Conservation (phyloP, 2,888 invertebrate species). For the Polydesmus complanatus region DNA sequence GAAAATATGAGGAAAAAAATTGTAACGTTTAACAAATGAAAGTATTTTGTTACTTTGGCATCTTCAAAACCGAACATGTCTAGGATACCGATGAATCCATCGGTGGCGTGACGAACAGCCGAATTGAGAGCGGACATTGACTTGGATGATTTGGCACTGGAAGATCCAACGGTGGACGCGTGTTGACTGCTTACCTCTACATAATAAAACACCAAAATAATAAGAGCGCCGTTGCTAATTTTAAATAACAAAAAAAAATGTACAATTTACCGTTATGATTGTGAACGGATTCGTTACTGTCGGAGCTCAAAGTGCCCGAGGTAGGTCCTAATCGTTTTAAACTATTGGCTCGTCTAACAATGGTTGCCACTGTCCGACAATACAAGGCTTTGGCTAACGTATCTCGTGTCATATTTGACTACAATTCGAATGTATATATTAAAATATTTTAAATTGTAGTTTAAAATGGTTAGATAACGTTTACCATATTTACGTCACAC, state of each 20-base stretch:
- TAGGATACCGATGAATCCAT: constrained; percentile 86
- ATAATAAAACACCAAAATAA: too few relatives aligned
- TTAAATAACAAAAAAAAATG: constrained; percentile 50
- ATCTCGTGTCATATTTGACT: constrained; percentile 75
- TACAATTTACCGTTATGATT: constrained; percentile 51
- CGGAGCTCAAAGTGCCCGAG: constrained; percentile 59
- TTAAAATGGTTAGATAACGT: neutral
- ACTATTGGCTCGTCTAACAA: constrained; percentile 82
- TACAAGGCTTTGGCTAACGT: constrained; percentile 82
- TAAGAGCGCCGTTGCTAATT: too few relatives aligned
- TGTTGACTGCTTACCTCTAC: constrained; percentile 62
- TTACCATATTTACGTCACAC: constrained; percentile 62
- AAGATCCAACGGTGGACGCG: constrained; percentile 61
- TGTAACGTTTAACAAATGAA: neutral
- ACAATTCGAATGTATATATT: constrained; percentile 19
- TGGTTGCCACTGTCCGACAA: constrained; percentile 85
- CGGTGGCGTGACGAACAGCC: constrained; percentile 81
- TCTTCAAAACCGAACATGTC: constrained; percentile 97
- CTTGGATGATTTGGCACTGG: constrained; percentile 55
- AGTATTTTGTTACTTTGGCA: constrained; percentile 43
- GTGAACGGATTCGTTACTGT: constrained; percentile 69
- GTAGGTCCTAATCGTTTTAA: constrained; percentile 66
- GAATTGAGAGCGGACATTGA: constrained; percentile 85
- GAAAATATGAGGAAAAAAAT: neutral
- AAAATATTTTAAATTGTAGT: constrained; percentile 12